These are phyloP conservation scores for Beris chalybata DNA, from an alignment of 2,888 invertebrate genomes.

Conservation along the genomic window DNA sequence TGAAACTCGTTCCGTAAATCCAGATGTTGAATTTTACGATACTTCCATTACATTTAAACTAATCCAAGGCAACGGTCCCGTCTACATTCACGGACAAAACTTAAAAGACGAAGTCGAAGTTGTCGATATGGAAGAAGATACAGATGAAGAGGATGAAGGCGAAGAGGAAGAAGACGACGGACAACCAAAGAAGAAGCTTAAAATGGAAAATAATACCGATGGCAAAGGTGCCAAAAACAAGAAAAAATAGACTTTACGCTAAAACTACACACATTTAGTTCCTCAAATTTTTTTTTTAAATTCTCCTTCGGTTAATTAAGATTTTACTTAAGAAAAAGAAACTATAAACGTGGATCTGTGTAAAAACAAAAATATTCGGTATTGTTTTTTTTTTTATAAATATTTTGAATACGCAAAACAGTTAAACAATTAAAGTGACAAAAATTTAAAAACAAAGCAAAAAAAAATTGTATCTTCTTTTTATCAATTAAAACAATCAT, in stretches of 20 bases:
- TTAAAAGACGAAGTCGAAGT: constrained; percentile 81
- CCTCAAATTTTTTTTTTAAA: constrained; percentile 13
- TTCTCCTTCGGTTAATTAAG: constrained; percentile 27
- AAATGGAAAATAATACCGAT: constrained; percentile 70
- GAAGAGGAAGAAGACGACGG: constrained; percentile 73
- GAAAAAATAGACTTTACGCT: constrained; percentile 50
- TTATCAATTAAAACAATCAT: no score
- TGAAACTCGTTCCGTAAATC: constrained; percentile 72
- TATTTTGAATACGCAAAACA: no score
- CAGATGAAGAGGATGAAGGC: constrained; percentile 73
- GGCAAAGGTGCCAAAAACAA: constrained; percentile 75
- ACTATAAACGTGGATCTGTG: constrained; percentile 12
- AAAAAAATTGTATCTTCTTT: no score
- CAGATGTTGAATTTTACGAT: constrained; percentile 84
- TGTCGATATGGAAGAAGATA: constrained; percentile 78
- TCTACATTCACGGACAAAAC: constrained; percentile 83
- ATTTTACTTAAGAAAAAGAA: constrained; percentile 31
- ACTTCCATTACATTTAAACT: constrained; percentile 83
- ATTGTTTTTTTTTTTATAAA: no score
- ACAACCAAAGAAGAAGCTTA: constrained; percentile 78
- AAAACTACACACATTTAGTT: constrained; percentile 20
- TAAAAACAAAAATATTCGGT: constrained; percentile 10
- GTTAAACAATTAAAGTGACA: no score
- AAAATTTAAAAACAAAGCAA: no score
- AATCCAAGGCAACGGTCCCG: constrained; percentile 75